phyloP scores from a whole-genome alignment of 2,797 vertebrate species.

The Intellagama lesueurii region DNA sequence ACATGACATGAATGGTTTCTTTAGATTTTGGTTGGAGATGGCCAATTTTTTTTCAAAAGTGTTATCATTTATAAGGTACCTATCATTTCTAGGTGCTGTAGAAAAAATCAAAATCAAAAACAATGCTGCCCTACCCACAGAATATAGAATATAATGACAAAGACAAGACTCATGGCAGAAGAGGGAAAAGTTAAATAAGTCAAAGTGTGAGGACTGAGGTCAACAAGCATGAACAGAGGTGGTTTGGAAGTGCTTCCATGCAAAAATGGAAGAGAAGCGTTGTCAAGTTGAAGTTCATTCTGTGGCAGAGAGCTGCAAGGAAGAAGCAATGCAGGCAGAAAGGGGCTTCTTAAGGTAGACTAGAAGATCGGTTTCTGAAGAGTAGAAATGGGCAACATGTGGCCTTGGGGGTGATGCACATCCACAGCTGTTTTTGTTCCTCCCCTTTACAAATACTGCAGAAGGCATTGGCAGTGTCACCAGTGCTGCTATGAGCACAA shows the following conservation, averaged over 20 bases:
- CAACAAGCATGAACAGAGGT: not conserved
- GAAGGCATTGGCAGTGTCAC: no score
- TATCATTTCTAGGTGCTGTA: not conserved
- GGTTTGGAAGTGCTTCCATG: not conserved
- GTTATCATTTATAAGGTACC: not conserved
- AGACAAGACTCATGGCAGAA: not conserved
- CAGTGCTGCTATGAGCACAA: no score
- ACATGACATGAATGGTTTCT: no score
- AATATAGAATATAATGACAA: not conserved
- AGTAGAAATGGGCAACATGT: no score
- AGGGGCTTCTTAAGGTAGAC: no score
- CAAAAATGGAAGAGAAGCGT: not conserved
- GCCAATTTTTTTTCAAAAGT: not conserved
- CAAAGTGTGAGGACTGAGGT: not conserved
- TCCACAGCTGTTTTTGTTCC: no score
- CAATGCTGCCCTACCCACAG: not conserved
- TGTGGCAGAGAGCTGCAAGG: not conserved
- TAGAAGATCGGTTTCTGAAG: no score
- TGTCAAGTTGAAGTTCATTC: no score
- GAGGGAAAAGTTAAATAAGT: not conserved
- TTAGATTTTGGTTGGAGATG: not conserved
- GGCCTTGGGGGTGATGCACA: no score
- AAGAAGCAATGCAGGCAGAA: not conserved
- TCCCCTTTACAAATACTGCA: no score
- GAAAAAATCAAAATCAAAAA: not conserved